phyloP scores from a whole-genome alignment of 2,888 invertebrate genomes.

The Phymatocera aterrima region DNA sequence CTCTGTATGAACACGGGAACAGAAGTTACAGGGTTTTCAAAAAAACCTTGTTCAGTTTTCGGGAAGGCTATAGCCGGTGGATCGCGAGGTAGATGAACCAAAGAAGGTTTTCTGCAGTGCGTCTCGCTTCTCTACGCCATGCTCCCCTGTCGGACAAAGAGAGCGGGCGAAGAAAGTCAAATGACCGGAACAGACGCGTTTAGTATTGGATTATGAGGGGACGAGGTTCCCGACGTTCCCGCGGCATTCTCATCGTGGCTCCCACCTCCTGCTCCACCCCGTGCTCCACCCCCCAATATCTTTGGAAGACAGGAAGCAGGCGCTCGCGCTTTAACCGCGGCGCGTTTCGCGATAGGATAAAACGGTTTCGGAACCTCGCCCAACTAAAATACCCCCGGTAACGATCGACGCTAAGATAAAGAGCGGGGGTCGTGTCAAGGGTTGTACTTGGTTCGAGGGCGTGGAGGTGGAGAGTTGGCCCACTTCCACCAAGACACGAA shows the following conservation, averaged over 20 bases:
- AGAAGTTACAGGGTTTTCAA: not conserved
- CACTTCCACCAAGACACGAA: not conserved
- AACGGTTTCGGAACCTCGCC: constrained; percentile 38
- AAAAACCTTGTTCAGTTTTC: not conserved
- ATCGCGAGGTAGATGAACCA: not conserved
- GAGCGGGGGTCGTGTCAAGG: constrained; percentile 21
- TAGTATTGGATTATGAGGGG: not conserved
- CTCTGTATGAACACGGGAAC: not conserved
- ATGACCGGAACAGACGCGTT: constrained; percentile 16
- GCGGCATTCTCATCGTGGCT: not conserved
- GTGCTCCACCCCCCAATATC: constrained; percentile 38
- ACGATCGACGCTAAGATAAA: constrained; percentile 19
- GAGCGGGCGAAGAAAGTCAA: constrained; percentile 41
- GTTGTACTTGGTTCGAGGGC: constrained; percentile 13
- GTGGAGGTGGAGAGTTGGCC: constrained; percentile 18
- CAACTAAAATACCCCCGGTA: constrained; percentile 35
- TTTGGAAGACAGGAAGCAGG: constrained; percentile 21
- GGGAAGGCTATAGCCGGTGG: not conserved
- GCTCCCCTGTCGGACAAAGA: constrained; percentile 38
- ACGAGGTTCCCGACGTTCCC: not conserved
- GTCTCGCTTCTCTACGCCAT: constrained; percentile 33
- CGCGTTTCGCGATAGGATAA: constrained; percentile 17
- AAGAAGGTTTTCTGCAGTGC: not conserved
- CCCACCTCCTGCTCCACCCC: constrained; percentile 38
- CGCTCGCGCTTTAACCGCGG: not conserved